Conservation (phyloP, 2,113 vertebrate genomes). For the Vanacampus margaritifer region DNA sequence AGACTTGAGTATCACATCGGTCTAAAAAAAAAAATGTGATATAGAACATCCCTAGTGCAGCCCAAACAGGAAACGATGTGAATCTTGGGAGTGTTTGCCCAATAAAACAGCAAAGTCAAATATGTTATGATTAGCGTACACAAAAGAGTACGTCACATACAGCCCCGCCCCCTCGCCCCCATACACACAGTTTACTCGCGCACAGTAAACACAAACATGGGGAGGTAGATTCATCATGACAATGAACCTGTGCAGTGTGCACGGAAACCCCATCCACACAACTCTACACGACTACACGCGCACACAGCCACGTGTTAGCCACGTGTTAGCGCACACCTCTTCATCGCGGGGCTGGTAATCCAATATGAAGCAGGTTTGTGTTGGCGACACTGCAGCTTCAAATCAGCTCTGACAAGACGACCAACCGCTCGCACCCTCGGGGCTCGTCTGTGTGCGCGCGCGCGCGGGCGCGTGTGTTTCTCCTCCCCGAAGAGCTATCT, state of each 20-base stretch:
- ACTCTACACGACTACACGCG: too few relatives aligned
- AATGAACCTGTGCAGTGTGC: conserved; percentile 19
- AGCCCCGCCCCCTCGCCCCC: too few relatives aligned
- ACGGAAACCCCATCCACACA: too few relatives aligned
- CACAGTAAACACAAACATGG: conserved; percentile 6
- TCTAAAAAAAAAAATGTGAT: too few relatives aligned
- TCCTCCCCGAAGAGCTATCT: too few relatives aligned
- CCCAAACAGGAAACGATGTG: too few relatives aligned
- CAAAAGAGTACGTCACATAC: background rate
- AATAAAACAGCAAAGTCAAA: too few relatives aligned
- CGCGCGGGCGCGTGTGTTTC: conserved; percentile 17
- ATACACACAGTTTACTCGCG: background rate
- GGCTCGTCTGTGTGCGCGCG: conserved; percentile 23
- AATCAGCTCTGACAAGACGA: conserved; percentile 64
- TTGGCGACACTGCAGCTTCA: conserved; percentile 11
- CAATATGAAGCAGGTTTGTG: conserved; percentile 44
- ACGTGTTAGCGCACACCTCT: conserved; percentile 10
- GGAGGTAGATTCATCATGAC: conserved; percentile 26
- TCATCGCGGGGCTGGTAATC: conserved; percentile 44
- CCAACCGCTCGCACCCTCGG: conserved; percentile 27
- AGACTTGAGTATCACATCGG: too few relatives aligned
- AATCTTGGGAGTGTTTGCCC: too few relatives aligned
- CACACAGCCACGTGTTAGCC: background rate
- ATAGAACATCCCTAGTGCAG: too few relatives aligned
- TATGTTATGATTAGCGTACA: too few relatives aligned